Evolutionary conservation across 2,888 invertebrate genomes (phyloP).

Genomic region (Scotopteryx bipunctaria): DNA sequence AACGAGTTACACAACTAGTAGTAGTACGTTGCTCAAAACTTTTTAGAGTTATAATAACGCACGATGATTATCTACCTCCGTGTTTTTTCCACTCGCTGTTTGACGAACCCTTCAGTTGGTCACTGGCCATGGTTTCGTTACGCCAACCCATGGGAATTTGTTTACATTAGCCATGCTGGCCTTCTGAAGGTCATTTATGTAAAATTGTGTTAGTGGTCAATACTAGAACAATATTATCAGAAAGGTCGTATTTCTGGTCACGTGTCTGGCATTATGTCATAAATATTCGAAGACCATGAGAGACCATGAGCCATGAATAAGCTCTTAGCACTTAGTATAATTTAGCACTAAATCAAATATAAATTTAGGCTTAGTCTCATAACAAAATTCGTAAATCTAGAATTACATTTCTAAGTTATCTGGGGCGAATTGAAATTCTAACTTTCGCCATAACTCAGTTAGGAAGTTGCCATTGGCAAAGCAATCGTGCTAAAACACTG

Average conservation of each 20-base stretch:
- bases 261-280: too few species aligned
- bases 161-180: constrained; percentile 14
- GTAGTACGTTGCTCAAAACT: too few species aligned
- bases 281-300: too few species aligned
- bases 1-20: too few species aligned
- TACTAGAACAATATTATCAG: too few species aligned
- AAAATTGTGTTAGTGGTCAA: too few species aligned
- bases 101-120: background rate
- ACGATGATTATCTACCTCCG: constrained; percentile 6
- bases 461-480: background rate
- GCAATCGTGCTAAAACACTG: background rate
- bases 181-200: constrained; percentile 3
- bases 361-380: too few species aligned
- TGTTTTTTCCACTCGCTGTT: background rate
- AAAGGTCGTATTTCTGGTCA: too few species aligned
- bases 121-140: constrained; percentile 17
- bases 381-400: too few species aligned
- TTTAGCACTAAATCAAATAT: too few species aligned
- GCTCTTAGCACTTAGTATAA: too few species aligned
- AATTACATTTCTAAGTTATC: constrained; percentile 5
- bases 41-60: background rate
- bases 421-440: background rate
- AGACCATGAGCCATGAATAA: too few species aligned
- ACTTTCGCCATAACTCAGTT: constrained; percentile 7
- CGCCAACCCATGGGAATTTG: constrained; percentile 16